A percentile compares a stretch with the other conserved stretches of the same genome.
Conservation (phyloP, 2,797 vertebrate species). For the Spinibarbus caldwelli region DNA sequence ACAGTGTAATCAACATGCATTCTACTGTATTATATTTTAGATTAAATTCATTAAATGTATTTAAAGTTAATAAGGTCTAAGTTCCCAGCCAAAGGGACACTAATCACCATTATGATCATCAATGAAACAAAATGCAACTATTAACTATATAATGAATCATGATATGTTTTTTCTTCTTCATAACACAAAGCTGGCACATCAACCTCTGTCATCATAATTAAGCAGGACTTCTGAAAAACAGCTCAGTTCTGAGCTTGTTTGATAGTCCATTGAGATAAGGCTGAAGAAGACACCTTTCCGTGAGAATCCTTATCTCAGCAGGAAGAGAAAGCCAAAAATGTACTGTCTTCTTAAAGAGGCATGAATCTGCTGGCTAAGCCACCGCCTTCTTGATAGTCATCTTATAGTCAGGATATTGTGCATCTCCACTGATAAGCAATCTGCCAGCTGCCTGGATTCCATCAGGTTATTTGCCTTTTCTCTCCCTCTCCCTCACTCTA, state of each 20-base stretch:
- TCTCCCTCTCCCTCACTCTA: constrained; percentile 30
- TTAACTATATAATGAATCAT: not conserved
- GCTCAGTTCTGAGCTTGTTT: constrained; percentile 53
- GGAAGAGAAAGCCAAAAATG: constrained; percentile 72
- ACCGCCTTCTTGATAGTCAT: constrained; percentile 66
- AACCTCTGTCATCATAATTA: constrained; percentile 10
- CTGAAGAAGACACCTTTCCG: constrained; percentile 68
- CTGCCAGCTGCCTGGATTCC: constrained; percentile 70
- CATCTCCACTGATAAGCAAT: constrained; percentile 70
- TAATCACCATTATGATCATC: not conserved
- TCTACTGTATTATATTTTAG: not conserved
- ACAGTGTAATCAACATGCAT: not conserved
- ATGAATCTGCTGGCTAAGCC: constrained; percentile 75
- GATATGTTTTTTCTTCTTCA: not conserved
- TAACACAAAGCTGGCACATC: not conserved
- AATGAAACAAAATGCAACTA: not conserved
- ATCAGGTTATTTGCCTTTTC: constrained; percentile 38
- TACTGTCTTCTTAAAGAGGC: constrained; percentile 77
- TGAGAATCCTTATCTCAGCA: constrained; percentile 78
- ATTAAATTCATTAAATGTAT: not conserved
- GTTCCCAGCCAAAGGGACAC: not conserved
- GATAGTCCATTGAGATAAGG: constrained; percentile 55
- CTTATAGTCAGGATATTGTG: constrained; percentile 71
- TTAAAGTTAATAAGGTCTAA: not conserved
- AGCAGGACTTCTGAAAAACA: constrained; percentile 27